Percentiles rank a stretch among this genome's conserved stretches.
phyloP scores from a whole-genome alignment of 2,113 vertebrate species.

The Setophaga petechia region DNA sequence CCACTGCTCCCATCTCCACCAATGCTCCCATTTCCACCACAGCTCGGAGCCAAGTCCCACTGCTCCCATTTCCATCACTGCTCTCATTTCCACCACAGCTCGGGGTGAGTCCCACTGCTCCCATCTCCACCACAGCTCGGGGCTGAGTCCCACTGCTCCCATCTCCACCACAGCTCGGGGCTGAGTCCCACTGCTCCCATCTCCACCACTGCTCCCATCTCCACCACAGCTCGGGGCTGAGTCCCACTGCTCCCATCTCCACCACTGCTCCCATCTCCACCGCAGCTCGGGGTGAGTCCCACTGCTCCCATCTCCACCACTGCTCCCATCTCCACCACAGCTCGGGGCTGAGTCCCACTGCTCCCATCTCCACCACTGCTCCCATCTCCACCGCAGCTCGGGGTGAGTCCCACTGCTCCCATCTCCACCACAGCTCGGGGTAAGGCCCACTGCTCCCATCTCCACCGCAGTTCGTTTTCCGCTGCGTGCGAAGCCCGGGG shows the following conservation, averaged over 20 bases:
- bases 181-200: too few relatives aligned
- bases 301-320: accelerated
- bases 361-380: too few relatives aligned
- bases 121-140: accelerated
- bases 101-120: accelerated
- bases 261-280: accelerated
- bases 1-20: neutral
- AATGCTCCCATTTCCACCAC: accelerated
- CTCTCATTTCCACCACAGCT: too few relatives aligned
- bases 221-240: too few relatives aligned
- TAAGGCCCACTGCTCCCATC: accelerated
- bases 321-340: too few relatives aligned
- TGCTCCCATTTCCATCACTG: neutral
- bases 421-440: too few relatives aligned
- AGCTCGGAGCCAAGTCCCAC: accelerated
- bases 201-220: too few relatives aligned
- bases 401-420: accelerated
- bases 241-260: too few relatives aligned
- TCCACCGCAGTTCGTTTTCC: accelerated
- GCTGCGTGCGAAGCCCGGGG: accelerated
- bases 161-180: accelerated
- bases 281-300: accelerated
- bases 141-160: accelerated
- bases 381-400: too few relatives aligned
- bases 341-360: accelerated